Evolutionary conservation across 2,888 invertebrate species (phyloP), one percentile per base, ranked within the genome.

Genomic region (Hydropsyche betteni): DNA sequence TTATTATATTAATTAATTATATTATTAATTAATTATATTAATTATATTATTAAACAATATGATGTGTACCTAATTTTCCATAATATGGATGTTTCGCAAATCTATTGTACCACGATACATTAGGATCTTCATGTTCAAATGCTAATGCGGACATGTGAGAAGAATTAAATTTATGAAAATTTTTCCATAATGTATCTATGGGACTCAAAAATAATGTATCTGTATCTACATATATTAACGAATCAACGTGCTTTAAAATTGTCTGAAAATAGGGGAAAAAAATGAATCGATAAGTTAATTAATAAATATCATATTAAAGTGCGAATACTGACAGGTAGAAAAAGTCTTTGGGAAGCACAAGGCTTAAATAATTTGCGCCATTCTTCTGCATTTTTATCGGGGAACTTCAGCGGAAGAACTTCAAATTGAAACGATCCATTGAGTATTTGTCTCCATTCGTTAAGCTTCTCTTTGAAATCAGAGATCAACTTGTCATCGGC

Each of bases 51-150:
- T 24, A 24, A 1, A 24, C 2, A 2, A 24, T 2, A 2, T 24
- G 24, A 24, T 44, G 75, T 81, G 81, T 85, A 93, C 94, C 94
- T 83, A 93, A 86, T 83, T 91, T 90, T 76, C 95, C 95, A 89
- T 95, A 97, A 84, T 92, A 98, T 0, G 98, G 98, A 88, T 98
- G 98, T 80, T 94, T 92, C 0, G 97, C 97, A 87, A 98, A 98
- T 80, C 97, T 88, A 82, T 96, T 96, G 84, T 98, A 98, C 98
- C 98, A 98, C 10, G 96, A 97, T 68, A 94, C 92, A 83, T 93
- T 94, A n/a, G 92, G 91, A 83, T 96, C 95, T 83, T 98, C 97
- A 84, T 95, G 94, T 84, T 98, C 98, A 0, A 95, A 91, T 14
- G 94, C 90, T 81, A 98, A 86, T 0, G 94, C 97, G 33, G 96